Conservation (phyloP, 2,113 vertebrate genomes). For the Hippocampus comes region DNA sequence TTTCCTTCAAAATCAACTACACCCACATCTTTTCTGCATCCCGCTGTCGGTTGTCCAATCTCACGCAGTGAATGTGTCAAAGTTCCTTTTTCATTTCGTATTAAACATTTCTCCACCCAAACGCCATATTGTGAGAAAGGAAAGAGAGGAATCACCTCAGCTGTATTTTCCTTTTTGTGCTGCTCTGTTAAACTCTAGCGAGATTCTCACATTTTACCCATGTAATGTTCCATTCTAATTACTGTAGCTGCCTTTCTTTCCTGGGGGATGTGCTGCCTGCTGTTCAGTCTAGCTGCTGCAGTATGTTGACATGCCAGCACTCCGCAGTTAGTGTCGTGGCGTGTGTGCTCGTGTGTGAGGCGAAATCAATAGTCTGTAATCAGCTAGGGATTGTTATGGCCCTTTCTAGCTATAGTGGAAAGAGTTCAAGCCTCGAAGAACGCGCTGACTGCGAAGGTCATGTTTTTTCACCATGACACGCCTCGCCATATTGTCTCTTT, state of each 20-base stretch:
- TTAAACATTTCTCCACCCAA: background rate
- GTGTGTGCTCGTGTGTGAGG: slow-evolving; percentile 15
- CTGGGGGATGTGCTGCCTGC: slow-evolving; percentile 23
- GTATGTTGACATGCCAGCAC: slow-evolving; percentile 44
- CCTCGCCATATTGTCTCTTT: background rate
- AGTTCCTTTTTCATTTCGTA: background rate
- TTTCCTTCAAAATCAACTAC: slow-evolving; percentile 5
- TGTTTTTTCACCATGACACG: slow-evolving; percentile 28
- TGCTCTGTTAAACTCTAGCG: background rate
- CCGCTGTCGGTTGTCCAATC: background rate
- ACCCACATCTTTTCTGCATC: background rate
- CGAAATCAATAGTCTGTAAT: slow-evolving; percentile 56
- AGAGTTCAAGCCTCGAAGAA: slow-evolving; percentile 29
- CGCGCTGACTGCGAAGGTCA: slow-evolving; percentile 26
- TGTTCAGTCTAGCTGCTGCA: slow-evolving; percentile 29
- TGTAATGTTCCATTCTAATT: too few species aligned
- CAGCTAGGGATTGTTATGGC: slow-evolving; percentile 33
- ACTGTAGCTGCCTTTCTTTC: slow-evolving; percentile 42
- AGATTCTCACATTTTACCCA: too few species aligned
- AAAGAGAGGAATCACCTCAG: background rate
- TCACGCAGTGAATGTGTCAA: background rate
- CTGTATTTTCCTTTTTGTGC: slow-evolving; percentile 27
- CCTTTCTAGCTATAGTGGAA: slow-evolving; percentile 22
- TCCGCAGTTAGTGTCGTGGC: background rate
- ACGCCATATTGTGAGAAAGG: background rate